Percentiles rank a stretch among this genome's conserved stretches.
Conservation (phyloP, 2,113 vertebrate species). For the Notarius lentiginosus region DNA sequence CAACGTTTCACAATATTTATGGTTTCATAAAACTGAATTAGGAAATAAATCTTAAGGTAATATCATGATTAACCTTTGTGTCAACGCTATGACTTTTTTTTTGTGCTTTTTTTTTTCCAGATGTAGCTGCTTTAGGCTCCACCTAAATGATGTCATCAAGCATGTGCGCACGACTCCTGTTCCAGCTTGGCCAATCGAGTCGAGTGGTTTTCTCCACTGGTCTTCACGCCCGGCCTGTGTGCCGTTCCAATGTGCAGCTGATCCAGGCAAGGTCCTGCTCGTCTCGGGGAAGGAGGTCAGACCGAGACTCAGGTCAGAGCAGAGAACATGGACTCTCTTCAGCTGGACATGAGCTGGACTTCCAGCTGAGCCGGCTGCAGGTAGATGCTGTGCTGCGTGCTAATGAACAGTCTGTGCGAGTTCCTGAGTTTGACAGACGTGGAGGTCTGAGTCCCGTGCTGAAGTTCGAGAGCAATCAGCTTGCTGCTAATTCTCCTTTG, state of each 20-base stretch:
- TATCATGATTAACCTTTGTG: background rate
- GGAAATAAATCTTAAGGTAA: background rate
- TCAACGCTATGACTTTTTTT: background rate
- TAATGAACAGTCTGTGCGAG: slow-evolving; percentile 77
- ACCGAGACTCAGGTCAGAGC: slow-evolving; percentile 5
- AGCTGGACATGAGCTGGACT: slow-evolving; percentile 76
- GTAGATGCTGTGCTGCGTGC: slow-evolving; percentile 80
- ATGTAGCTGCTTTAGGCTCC: slow-evolving; percentile 26
- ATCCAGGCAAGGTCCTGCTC: slow-evolving; percentile 44
- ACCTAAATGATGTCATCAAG: slow-evolving; percentile 64
- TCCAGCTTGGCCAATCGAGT: slow-evolving; percentile 43
- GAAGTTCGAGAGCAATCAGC: slow-evolving; percentile 89
- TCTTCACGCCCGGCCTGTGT: slow-evolving; percentile 18
- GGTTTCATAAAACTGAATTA: background rate
- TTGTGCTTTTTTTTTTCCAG: slow-evolving; percentile 6
- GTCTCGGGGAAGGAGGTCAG: slow-evolving; percentile 49
- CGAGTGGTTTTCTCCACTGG: background rate
- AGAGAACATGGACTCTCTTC: slow-evolving; percentile 49
- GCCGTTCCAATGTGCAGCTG: background rate
- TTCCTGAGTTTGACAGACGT: slow-evolving; percentile 70
- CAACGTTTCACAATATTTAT: background rate
- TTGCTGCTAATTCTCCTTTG: slow-evolving; percentile 86
- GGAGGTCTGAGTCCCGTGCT: slow-evolving; percentile 74
- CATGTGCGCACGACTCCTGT: slow-evolving; percentile 61
- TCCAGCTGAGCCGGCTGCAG: slow-evolving; percentile 78